Evolutionary conservation across 2,797 vertebrate species (phyloP).

Genomic region (Sorex maritimensis): DNA sequence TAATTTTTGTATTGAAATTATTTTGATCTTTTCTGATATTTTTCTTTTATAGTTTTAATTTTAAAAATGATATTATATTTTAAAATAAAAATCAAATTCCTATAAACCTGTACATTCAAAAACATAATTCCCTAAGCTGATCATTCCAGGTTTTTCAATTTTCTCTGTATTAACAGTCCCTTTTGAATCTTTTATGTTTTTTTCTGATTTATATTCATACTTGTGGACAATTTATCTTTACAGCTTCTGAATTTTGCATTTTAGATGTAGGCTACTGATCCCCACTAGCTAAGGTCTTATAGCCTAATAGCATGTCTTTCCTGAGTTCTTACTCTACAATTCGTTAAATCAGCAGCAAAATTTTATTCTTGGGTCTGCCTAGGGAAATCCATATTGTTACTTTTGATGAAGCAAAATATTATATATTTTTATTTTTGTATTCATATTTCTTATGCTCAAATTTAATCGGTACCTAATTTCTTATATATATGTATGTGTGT

Average conservation of each 20-base stretch:
- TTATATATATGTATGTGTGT: background rate
- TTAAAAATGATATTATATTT: background rate
- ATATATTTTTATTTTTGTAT: background rate
- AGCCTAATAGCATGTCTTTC: background rate
- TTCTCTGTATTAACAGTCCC: too few relatives aligned
- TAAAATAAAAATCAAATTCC: too few relatives aligned
- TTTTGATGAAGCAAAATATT: background rate
- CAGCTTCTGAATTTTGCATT: background rate
- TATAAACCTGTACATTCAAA: too few relatives aligned
- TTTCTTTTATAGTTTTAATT: background rate
- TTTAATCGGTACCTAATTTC: background rate
- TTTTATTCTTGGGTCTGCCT: background rate
- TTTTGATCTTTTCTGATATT: background rate
- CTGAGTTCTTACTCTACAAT: background rate
- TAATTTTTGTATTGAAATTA: background rate
- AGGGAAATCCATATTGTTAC: background rate
- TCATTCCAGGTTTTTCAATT: too few relatives aligned
- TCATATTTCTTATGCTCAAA: background rate
- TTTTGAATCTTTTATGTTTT: background rate
- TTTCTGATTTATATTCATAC: background rate
- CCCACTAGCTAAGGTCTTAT: background rate
- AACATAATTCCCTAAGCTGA: too few relatives aligned
- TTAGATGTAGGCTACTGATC: background rate
- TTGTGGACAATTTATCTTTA: background rate
- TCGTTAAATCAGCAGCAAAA: background rate